Percentiles rank a stretch among this genome's conserved stretches.
These are phyloP conservation scores for Chitala chitala DNA, from an alignment of 2,113 vertebrate genomes.

Conservation along the genomic window DNA sequence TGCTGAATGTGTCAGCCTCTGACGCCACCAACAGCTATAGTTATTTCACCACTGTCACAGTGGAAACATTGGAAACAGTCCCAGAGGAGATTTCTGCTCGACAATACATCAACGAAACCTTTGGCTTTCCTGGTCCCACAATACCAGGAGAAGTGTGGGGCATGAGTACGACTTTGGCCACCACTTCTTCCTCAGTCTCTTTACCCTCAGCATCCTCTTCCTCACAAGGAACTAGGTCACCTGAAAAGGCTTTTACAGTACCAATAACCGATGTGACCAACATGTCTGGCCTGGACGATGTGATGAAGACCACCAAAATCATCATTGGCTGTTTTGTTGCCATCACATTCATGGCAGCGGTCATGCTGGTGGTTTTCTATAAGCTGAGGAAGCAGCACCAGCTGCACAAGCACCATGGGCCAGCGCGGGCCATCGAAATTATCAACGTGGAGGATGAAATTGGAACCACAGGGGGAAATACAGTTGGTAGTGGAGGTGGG, in stretches of 20 bases:
- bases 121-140: slow-evolving; percentile 68
- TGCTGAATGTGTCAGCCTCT: slow-evolving; percentile 83
- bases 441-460: slow-evolving; percentile 92
- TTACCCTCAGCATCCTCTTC: slow-evolving; percentile 70
- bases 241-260: slow-evolving; percentile 75
- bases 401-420: slow-evolving; percentile 86
- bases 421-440: slow-evolving; percentile 84
- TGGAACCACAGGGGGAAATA: slow-evolving; percentile 59
- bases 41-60: slow-evolving; percentile 91
- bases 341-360: slow-evolving; percentile 92
- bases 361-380: slow-evolving; percentile 91
- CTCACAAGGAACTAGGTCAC: slow-evolving; percentile 66
- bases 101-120: slow-evolving; percentile 67
- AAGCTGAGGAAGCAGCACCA: slow-evolving; percentile 91
- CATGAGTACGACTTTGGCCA: slow-evolving; percentile 51
- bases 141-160: slow-evolving; percentile 50
- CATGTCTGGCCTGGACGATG: slow-evolving; percentile 79
- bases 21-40: slow-evolving; percentile 73
- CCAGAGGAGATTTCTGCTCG: slow-evolving; percentile 63
- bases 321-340: slow-evolving; percentile 94
- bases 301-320: slow-evolving; percentile 94
- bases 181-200: slow-evolving; percentile 53
- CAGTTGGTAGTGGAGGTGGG: slow-evolving; percentile 42
- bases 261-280: slow-evolving; percentile 78
- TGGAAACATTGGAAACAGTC: slow-evolving; percentile 77